phyloP scores from a whole-genome alignment of 2,888 invertebrate species.

The Mactromeris polynyma region DNA sequence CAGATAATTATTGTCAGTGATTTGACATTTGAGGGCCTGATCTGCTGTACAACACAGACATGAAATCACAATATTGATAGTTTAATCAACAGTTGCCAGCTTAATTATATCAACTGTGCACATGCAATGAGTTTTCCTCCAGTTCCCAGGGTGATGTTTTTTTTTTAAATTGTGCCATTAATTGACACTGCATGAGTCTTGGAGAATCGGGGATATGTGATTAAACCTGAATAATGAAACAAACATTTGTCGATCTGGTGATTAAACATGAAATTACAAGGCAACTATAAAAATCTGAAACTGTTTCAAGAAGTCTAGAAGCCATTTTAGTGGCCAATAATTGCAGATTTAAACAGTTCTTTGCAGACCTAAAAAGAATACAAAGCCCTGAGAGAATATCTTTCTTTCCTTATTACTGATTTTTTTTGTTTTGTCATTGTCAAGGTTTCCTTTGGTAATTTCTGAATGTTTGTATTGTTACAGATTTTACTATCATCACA shows the following conservation, averaged over 20 bases:
- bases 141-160: neutral
- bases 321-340: neutral
- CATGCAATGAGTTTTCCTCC: slow-evolving; percentile 26
- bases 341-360: neutral
- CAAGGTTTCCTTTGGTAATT: neutral
- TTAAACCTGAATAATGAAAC: slow-evolving; percentile 6
- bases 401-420: neutral
- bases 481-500: neutral
- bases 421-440: neutral
- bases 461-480: neutral
- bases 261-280: neutral
- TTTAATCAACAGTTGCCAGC: slow-evolving; percentile 28
- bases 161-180: slow-evolving; percentile 15
- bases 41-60: slow-evolving; percentile 12
- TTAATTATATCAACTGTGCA: slow-evolving; percentile 37
- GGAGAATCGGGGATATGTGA: neutral
- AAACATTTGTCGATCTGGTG: neutral
- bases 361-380: neutral
- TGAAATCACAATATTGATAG: slow-evolving; percentile 38
- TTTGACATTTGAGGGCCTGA: slow-evolving; percentile 15
- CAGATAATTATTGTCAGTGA: slow-evolving; percentile 26
- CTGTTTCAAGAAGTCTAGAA: neutral
- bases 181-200: slow-evolving; percentile 12
- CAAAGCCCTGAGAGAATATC: neutral
- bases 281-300: neutral